Evolutionary conservation across 2,113 vertebrate species (phyloP).

Genomic region (Chaetorhynchus papuensis): DNA sequence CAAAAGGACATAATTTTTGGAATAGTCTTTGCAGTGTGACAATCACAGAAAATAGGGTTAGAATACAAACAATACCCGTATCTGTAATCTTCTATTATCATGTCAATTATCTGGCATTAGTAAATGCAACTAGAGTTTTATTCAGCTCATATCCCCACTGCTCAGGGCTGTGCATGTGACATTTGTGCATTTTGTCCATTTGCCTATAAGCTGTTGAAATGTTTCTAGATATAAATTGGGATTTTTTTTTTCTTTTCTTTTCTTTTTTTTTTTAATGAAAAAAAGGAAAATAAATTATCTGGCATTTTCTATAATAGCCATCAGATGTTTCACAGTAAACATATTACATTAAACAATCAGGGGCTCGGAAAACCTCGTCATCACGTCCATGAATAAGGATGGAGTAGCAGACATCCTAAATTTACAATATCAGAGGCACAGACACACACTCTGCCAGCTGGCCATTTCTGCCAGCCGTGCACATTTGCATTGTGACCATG

Average conservation of each 20-base stretch:
- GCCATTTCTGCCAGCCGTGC: background rate
- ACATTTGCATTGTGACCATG: background rate
- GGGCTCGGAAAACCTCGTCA: background rate
- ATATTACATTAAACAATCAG: slow-evolving; percentile 5
- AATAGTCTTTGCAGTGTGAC: background rate
- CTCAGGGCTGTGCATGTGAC: slow-evolving; percentile 19
- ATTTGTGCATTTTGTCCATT: slow-evolving; percentile 10
- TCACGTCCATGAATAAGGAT: background rate
- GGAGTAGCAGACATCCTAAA: background rate
- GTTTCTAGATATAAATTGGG: background rate
- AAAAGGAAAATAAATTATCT: slow-evolving; percentile 30
- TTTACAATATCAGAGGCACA: slow-evolving; percentile 2
- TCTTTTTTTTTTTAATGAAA: background rate
- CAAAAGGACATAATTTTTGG: slow-evolving; percentile 1
- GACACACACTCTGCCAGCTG: slow-evolving; percentile 13
- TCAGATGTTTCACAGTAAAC: slow-evolving; percentile 7
- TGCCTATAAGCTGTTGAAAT: background rate
- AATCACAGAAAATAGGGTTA: slow-evolving; percentile 18
- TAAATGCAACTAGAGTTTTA: slow-evolving; percentile 18
- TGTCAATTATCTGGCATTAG: slow-evolving; percentile 30
- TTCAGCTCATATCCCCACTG: background rate
- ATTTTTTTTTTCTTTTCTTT: background rate
- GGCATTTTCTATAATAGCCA: slow-evolving; percentile 23
- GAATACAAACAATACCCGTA: background rate
- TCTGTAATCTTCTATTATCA: slow-evolving; percentile 32